phyloP scores from a whole-genome alignment of 2,888 invertebrate species.

The Pycnomerus fuliginosus region DNA sequence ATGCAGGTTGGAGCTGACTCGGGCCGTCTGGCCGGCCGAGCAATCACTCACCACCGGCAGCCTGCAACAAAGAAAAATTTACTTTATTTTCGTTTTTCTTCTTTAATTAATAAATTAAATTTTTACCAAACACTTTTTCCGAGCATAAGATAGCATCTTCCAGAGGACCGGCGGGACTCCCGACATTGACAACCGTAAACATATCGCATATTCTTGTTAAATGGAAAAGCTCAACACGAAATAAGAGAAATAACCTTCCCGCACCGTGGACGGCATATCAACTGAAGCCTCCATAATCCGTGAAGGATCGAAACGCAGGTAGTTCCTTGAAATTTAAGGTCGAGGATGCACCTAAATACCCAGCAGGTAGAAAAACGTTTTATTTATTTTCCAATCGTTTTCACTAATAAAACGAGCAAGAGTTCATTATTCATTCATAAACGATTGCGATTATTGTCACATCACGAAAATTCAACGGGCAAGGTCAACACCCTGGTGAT shows the following conservation, averaged over 20 bases:
- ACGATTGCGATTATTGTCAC: too few relatives aligned
- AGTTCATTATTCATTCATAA: too few relatives aligned
- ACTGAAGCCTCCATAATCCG: slow-evolving; percentile 9
- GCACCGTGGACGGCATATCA: slow-evolving; percentile 1
- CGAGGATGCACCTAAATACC: slow-evolving; percentile 7
- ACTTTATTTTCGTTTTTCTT: background rate
- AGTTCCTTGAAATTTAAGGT: slow-evolving; percentile 15
- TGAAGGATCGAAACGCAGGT: slow-evolving; percentile 15
- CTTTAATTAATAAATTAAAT: background rate
- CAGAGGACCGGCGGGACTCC: slow-evolving; percentile 14
- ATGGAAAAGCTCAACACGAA: too few relatives aligned
- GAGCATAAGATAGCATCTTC: slow-evolving; percentile 13
- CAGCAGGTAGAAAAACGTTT: slow-evolving; percentile 12
- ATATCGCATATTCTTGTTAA: too few relatives aligned
- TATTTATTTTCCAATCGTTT: too few relatives aligned
- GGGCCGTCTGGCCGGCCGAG: slow-evolving; percentile 81
- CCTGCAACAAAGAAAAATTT: slow-evolving; percentile 57
- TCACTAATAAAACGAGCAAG: too few relatives aligned
- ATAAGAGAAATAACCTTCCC: too few relatives aligned
- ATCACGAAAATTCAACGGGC: slow-evolving; percentile 18
- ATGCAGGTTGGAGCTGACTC: slow-evolving; percentile 80
- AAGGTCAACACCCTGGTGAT: slow-evolving; percentile 27
- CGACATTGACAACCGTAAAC: slow-evolving; percentile 14
- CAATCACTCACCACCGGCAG: slow-evolving; percentile 76
- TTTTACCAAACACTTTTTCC: slow-evolving; percentile 1